phyloP scores from a whole-genome alignment of 2,797 vertebrate species.

The Cuniculus paca region DNA sequence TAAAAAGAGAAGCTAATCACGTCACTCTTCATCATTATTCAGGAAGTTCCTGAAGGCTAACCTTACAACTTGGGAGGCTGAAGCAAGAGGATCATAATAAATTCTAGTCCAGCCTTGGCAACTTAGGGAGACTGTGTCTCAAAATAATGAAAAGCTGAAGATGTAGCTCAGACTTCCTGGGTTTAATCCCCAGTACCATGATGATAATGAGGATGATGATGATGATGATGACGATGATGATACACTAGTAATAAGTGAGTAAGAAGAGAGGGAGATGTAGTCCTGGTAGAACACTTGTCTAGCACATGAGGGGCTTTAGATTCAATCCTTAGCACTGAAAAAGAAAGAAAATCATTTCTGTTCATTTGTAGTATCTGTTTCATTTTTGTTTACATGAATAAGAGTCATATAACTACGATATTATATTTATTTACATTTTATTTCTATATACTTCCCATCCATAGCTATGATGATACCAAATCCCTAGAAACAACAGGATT shows the following conservation, averaged over 20 bases:
- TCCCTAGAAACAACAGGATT: not conserved
- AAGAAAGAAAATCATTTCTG: not conserved
- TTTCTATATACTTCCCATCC: not conserved
- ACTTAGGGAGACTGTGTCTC: not conserved
- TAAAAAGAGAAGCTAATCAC: rapidly evolving
- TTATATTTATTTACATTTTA: not conserved
- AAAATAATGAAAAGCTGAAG: not conserved
- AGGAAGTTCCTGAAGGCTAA: not conserved
- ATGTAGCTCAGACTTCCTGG: not conserved
- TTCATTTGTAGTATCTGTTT: not conserved
- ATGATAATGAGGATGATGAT: not conserved
- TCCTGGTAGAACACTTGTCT: not conserved
- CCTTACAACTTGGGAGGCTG: not conserved
- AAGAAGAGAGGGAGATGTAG: not conserved
- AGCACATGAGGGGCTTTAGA: not conserved
- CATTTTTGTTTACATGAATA: not conserved
- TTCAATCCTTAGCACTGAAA: not conserved
- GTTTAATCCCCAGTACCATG: not conserved
- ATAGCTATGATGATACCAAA: not conserved
- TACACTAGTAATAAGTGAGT: not conserved
- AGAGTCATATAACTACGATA: not conserved
- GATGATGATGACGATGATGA: not conserved
- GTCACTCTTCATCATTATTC: not conserved
- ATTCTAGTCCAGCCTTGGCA: not conserved
- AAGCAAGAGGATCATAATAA: not conserved